Evolutionary conservation across 2,113 vertebrate species (phyloP), one percentile per base, ranked within the genome.

Genomic region (Catharus minimus): DNA sequence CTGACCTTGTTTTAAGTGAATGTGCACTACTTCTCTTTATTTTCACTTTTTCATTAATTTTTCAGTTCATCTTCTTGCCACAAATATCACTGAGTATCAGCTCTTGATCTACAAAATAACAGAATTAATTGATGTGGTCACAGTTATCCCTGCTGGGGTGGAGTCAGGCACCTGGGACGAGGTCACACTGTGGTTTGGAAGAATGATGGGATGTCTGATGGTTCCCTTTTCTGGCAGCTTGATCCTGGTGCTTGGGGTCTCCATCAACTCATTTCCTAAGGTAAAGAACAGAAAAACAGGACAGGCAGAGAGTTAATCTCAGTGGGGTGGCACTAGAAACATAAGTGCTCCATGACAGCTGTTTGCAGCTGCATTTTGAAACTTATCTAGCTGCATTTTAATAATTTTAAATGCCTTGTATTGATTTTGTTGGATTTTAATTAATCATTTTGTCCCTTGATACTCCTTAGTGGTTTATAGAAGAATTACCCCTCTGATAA

Each of bases 71-170:
- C 62, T 64, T 47, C 57, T 26, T 92, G 36, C 72, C 15, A 5
- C 47, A 81, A 18, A 26, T 9, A 26, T 13, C 1, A 1, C 22
- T 64, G 12, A 27, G 13, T 39, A 39, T 56, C 39, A 9, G 0
- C 50, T 83, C 58, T 47, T 32, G 21, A 47, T 20, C 23, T 76
- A 2, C 39, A 33, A 0, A 88, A 8, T 7, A 30, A 9, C 22
- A 18, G 36, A 24, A 4, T 8, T 30, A 33, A 18, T 15, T 82
- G 71, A 3, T 10, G 0, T 20, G 30, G 43, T 28, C 27, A 11
- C 7, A 52, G 0, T 27, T 60, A 3, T 1, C 23, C 0, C 0
- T 39, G 2, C 2, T 2, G 4, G 41, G 33, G 26, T 11, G 13
- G 49, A 26, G 17, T 73, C n/a, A 7, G 58, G 13, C 32, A 7